Conservation (phyloP, 2,888 invertebrate species). For the Augochlorella aurata region DNA sequence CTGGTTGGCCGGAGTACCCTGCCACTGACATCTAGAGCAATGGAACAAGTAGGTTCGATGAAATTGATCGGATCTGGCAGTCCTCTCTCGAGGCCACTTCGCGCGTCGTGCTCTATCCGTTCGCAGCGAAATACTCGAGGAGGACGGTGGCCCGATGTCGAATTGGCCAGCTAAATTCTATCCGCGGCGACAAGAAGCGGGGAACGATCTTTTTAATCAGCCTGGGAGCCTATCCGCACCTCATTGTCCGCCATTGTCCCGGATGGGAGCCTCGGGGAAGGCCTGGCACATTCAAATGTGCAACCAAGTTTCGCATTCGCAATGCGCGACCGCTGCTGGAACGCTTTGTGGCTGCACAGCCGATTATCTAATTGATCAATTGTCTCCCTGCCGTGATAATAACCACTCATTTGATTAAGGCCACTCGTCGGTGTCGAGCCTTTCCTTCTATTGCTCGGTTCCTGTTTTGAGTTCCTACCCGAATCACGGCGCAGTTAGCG, state of each 20-base stretch:
- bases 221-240: slow-evolving; percentile 38
- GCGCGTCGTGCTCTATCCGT: slow-evolving; percentile 32
- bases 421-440: slow-evolving; percentile 52
- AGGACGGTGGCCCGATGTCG: slow-evolving; percentile 50
- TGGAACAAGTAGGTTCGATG: slow-evolving; percentile 53
- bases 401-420: slow-evolving; percentile 62
- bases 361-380: slow-evolving; percentile 67
- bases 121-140: slow-evolving; percentile 48
- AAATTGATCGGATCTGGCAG: slow-evolving; percentile 63
- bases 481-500: slow-evolving; percentile 35
- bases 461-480: slow-evolving; percentile 33
- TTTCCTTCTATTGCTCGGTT: slow-evolving; percentile 54
- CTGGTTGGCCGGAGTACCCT: slow-evolving; percentile 40
- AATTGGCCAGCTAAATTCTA: slow-evolving; percentile 59
- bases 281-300: slow-evolving; percentile 71
- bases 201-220: slow-evolving; percentile 56
- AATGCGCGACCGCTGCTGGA: slow-evolving; percentile 55
- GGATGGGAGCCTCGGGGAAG: slow-evolving; percentile 67
- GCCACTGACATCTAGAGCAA: slow-evolving; percentile 63
- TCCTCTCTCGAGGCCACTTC: slow-evolving; percentile 65
- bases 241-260: slow-evolving; percentile 59
- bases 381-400: slow-evolving; percentile 64
- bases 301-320: slow-evolving; percentile 69
- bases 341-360: slow-evolving; percentile 53
- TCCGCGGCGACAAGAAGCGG: slow-evolving; percentile 17